These are phyloP conservation scores for Aphaenogaster floridana DNA, from an alignment of 1,140 invertebrate species.

Conservation along the genomic window DNA sequence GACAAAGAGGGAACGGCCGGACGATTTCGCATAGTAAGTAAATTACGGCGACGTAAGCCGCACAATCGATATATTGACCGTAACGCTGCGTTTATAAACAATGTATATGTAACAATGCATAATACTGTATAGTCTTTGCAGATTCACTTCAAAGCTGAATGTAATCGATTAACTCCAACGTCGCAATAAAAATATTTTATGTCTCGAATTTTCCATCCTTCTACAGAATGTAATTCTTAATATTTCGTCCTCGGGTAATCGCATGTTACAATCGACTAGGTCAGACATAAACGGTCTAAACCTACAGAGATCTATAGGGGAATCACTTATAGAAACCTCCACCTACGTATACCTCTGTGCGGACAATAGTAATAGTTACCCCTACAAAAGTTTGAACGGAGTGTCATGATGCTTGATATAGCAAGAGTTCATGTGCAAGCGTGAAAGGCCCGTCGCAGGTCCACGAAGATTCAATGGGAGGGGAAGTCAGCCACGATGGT, in stretches of 20 bases:
- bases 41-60: constrained; percentile 46
- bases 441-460: constrained; percentile 28
- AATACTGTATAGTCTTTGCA: neutral
- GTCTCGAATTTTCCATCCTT: neutral
- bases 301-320: neutral
- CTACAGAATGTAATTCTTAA: constrained; percentile 3
- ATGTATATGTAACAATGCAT: constrained; percentile 53
- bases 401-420: neutral
- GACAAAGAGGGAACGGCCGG: constrained; percentile 15
- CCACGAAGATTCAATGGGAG: neutral
- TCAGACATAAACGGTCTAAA: neutral
- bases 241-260: constrained; percentile 2
- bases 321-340: neutral
- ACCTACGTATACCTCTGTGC: neutral
- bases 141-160: constrained; percentile 27
- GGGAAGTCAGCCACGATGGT: neutral
- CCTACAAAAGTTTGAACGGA: constrained; percentile 1
- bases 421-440: constrained; percentile 26
- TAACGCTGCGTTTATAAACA: constrained; percentile 57
- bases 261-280: neutral
- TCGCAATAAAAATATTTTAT: constrained; percentile 43
- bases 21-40: constrained; percentile 47
- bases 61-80: constrained; percentile 50
- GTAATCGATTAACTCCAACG: constrained; percentile 38
- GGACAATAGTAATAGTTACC: constrained; percentile 2